Conservation (phyloP, 2,888 invertebrate species). For the Xylota segnis region DNA sequence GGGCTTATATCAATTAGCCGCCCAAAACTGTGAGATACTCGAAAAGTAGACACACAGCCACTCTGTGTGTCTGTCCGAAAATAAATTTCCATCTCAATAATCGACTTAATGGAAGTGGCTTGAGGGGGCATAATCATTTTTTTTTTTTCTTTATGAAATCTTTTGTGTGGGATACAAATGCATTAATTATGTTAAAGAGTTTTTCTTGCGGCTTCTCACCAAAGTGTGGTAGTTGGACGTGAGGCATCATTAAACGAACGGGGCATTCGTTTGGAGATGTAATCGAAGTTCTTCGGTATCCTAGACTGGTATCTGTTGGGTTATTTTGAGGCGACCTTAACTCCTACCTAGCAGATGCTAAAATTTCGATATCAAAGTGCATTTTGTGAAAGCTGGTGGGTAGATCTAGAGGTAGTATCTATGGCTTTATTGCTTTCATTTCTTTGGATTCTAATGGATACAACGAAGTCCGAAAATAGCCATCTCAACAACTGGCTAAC, state of each 20-base stretch:
- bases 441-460: background rate
- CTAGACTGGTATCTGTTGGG: constrained; percentile 8
- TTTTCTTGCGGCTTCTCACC: constrained; percentile 48
- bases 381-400: constrained; percentile 33
- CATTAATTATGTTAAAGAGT: constrained; percentile 75
- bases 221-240: constrained; percentile 51
- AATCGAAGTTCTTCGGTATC: constrained; percentile 35
- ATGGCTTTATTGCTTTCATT: background rate
- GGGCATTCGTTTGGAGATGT: constrained; percentile 35
- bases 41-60: constrained; percentile 15
- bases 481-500: background rate
- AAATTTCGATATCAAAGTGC: constrained; percentile 42
- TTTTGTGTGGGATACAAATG: constrained; percentile 76
- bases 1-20: constrained; percentile 74
- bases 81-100: constrained; percentile 72
- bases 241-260: constrained; percentile 43
- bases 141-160: constrained; percentile 52
- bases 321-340: constrained; percentile 56
- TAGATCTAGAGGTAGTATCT: background rate
- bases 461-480: no score
- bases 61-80: constrained; percentile 22
- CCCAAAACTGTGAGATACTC: constrained; percentile 60
- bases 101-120: constrained; percentile 73
- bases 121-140: constrained; percentile 60
- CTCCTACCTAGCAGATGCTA: constrained; percentile 64